Conservation (phyloP, 2,888 invertebrate species). For the Byasa hedistus region DNA sequence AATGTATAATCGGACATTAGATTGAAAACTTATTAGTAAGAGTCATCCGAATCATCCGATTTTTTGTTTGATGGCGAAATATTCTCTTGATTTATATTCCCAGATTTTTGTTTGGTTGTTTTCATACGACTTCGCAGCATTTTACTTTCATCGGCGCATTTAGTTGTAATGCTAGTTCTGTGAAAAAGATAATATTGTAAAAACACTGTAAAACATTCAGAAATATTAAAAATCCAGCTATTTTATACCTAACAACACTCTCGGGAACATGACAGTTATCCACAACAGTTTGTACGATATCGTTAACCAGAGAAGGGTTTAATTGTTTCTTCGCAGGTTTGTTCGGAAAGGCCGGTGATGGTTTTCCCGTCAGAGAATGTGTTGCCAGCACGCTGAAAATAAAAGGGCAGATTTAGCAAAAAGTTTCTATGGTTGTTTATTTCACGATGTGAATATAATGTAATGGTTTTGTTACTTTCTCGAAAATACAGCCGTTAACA, state of each 20-base stretch:
- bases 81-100: conserved; percentile 42
- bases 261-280: conserved; percentile 54
- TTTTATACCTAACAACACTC: conserved; percentile 50
- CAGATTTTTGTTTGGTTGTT: conserved; percentile 19
- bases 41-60: conserved; percentile 38
- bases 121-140: conserved; percentile 65
- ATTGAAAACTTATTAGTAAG: conserved; percentile 36
- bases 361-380: conserved; percentile 79
- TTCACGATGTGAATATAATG: not conserved
- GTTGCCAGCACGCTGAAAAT: conserved; percentile 70
- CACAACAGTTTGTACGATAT: conserved; percentile 75
- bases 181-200: conserved; percentile 18
- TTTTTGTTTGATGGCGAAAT: conserved; percentile 37
- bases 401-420: not conserved
- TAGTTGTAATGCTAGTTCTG: conserved; percentile 59
- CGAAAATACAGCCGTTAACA: conserved; percentile 72
- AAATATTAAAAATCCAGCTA: conserved; percentile 38
- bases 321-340: conserved; percentile 64
- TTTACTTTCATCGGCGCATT: conserved; percentile 82
- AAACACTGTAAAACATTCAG: not conserved
- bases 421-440: not conserved
- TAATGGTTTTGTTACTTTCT: conserved; percentile 42
- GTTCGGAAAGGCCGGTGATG: conserved; percentile 72
- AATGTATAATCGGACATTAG: not conserved
- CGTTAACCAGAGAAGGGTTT: conserved; percentile 68